Base-by-base conservation (phyloP, 2,888 invertebrate genomes). In the Sthenelais limicola region DNA sequence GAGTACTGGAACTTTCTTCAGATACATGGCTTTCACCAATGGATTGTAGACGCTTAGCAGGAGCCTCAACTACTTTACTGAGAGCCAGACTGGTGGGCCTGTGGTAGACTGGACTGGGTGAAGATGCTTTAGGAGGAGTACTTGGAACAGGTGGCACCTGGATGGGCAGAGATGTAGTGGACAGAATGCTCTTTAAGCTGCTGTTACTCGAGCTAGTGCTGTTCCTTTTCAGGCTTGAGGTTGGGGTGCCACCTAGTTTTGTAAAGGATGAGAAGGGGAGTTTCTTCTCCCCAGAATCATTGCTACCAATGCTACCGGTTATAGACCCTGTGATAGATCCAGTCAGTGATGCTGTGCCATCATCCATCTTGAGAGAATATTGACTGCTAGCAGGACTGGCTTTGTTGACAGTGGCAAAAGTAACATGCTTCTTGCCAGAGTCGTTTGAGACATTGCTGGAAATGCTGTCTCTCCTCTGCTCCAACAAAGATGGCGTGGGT, bases 301-400 rank as follows among this genome's bases (percentile, higher is more conserved):
- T 66, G 43, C 66, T 66, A 43, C 66, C 26, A 26, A 43, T 66
- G 26, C 66, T 43, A 21, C 66, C 43, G n/a, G 66, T 66, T 43
- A 18, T 43, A 18, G 43, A 43, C 9, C 43, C 18, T 9, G 43
- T 43, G 7, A 43, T 38, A 4, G 66, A 66, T 9, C 66, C 56
- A 21, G 56, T 56, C 56, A 56, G 32, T 12, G 56, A 66, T 1
- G 66, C 9, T 24, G 66, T 66, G 12, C 66, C 66, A 24, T 33
- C 51, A 52, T 51, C 52, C 68, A 68, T 68, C 35, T 68, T 49
- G 21, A 68, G 51, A 7, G 68, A 68, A 9, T 33, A 48, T 38
- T 33, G 32, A 43, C 68, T 68, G 68, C 68, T 68, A 1, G 68
- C 68, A 18, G 68, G 68, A 51, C 68, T 68, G 12, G 68, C 68